Evolutionary conservation across 2,888 invertebrate species (phyloP).

Genomic region (Seira ritae): DNA sequence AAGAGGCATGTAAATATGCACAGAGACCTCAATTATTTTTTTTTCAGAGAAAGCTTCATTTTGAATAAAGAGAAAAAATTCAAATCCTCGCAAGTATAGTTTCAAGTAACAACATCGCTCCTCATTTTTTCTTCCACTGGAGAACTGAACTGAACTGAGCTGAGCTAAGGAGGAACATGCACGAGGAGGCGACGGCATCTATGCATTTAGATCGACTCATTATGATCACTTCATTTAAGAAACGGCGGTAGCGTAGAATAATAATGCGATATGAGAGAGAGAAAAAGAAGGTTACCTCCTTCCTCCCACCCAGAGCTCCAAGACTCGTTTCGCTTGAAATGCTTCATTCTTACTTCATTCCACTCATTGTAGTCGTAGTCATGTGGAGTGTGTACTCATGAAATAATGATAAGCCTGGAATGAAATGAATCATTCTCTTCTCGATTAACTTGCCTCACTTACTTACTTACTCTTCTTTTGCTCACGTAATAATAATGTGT

Average conservation of each 20-base stretch:
- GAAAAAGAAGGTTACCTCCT: background rate
- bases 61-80: background rate
- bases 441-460: background rate
- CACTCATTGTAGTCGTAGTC: no score
- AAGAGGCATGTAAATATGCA: no score
- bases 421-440: slow-evolving; percentile 4
- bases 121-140: background rate
- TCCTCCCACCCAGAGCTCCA: background rate
- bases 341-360: slow-evolving; percentile 12
- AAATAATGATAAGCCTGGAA: slow-evolving; percentile 11
- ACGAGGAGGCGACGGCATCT: slow-evolving; percentile 46
- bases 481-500: no score
- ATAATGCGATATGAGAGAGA: slow-evolving; percentile 36
- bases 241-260: slow-evolving; percentile 58
- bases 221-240: slow-evolving; percentile 73
- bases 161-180: slow-evolving; percentile 25
- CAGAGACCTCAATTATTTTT: no score
- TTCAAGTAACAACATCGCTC: slow-evolving; percentile 4
- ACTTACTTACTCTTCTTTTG: no score
- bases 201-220: slow-evolving; percentile 74
- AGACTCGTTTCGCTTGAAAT: background rate
- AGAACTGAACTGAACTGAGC: background rate
- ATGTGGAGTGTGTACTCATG: slow-evolving; percentile 2
- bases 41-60: background rate
- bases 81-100: background rate